A percentile compares a stretch with the other conserved stretches of the same genome.
These are phyloP conservation scores for Rhadina sibilatrix DNA, from an alignment of 2,113 vertebrate genomes.

Conservation along the genomic window DNA sequence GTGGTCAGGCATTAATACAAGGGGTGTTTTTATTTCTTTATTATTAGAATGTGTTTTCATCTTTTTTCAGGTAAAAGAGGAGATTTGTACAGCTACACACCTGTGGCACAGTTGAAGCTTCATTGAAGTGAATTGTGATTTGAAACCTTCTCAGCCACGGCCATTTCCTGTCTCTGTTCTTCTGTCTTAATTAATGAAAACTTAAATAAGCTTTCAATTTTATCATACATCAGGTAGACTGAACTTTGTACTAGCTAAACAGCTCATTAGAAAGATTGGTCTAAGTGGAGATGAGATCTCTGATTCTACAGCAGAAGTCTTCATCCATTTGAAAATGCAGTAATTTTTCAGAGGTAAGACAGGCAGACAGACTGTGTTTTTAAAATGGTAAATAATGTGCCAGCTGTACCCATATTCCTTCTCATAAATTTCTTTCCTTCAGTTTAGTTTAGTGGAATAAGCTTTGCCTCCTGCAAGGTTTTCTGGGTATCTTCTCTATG, in stretches of 20 bases:
- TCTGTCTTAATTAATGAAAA: slow-evolving; percentile 35
- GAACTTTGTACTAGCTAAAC: slow-evolving; percentile 35
- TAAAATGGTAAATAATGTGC: background rate
- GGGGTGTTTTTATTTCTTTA: slow-evolving; percentile 66
- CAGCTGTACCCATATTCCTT: background rate
- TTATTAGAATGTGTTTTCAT: slow-evolving; percentile 59
- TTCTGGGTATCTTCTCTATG: background rate
- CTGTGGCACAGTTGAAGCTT: slow-evolving; percentile 3
- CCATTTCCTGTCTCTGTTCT: background rate
- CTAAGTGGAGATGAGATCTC: background rate
- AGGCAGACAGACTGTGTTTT: background rate
- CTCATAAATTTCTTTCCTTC: background rate
- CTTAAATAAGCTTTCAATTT: slow-evolving; percentile 41
- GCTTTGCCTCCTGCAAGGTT: background rate
- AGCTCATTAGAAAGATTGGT: slow-evolving; percentile 57
- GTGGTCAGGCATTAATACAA: slow-evolving; percentile 70
- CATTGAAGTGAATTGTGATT: background rate
- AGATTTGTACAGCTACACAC: background rate
- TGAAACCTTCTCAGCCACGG: background rate
- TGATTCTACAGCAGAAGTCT: background rate
- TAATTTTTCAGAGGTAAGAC: background rate
- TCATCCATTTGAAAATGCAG: background rate
- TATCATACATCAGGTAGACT: slow-evolving; percentile 1
- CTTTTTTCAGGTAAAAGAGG: slow-evolving; percentile 28
- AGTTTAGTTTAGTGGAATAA: background rate